These are phyloP conservation scores for Nothoprocta pentlandii DNA, from an alignment of 2,113 vertebrate genomes.

Conservation along the genomic window DNA sequence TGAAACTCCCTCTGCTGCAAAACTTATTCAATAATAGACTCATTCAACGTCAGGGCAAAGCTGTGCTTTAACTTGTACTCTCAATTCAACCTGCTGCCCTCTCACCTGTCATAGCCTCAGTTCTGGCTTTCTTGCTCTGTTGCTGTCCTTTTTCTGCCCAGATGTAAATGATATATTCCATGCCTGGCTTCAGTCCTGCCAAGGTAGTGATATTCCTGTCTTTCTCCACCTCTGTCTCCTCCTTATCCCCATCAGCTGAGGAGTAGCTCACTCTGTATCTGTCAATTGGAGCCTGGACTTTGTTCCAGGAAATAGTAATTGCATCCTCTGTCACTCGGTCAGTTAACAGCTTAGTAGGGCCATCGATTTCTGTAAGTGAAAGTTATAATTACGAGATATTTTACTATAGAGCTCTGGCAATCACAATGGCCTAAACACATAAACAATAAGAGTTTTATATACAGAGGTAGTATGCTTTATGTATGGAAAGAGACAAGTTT, in stretches of 20 bases:
- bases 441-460: not conserved
- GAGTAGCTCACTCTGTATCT: conserved; percentile 84
- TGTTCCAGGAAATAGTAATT: conserved; percentile 82
- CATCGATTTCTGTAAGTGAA: conserved; percentile 51
- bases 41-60: not conserved
- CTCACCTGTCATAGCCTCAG: conserved; percentile 81
- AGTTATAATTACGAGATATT: not conserved
- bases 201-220: conserved; percentile 74
- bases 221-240: conserved; percentile 74
- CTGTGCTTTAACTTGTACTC: not conserved
- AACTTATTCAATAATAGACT: not conserved
- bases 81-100: not conserved
- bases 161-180: conserved; percentile 77
- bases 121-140: conserved; percentile 76
- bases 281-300: conserved; percentile 78
- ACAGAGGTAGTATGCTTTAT: not conserved
- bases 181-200: conserved; percentile 78
- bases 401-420: not conserved
- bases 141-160: conserved; percentile 81
- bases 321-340: conserved; percentile 81
- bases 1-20: not conserved
- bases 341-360: conserved; percentile 77
- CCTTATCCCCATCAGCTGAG: conserved; percentile 76
- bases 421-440: not conserved
- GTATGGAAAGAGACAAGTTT: not conserved